A percentile compares a stretch with the other conserved stretches of the same genome.
Evolutionary conservation across 2,797 vertebrate species (phyloP).

Genomic region (Acrossocheilus fasciatus): DNA sequence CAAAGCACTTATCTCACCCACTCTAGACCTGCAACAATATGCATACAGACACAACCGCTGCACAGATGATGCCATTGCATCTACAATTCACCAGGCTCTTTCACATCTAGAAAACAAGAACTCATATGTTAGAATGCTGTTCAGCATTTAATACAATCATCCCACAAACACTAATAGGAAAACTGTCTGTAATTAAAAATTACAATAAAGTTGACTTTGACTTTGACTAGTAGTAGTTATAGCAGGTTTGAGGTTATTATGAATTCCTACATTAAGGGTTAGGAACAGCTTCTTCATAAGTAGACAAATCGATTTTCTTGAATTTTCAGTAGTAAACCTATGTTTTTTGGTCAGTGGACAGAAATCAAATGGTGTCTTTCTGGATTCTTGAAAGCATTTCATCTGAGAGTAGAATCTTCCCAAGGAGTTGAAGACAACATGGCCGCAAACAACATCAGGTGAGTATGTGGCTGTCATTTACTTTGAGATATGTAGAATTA

Average conservation of each 20-base stretch:
- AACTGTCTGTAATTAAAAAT: too few relatives aligned
- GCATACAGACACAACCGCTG: too few relatives aligned
- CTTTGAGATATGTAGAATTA: too few relatives aligned
- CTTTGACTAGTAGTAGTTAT: background rate
- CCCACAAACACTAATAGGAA: too few relatives aligned
- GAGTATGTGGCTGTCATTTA: background rate
- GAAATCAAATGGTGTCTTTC: constrained; percentile 57
- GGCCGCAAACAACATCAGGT: constrained; percentile 63
- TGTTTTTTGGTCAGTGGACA: constrained; percentile 50
- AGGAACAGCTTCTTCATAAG: background rate
- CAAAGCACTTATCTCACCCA: too few relatives aligned
- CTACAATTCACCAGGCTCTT: too few relatives aligned
- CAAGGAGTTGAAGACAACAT: constrained; percentile 41
- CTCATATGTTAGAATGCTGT: too few relatives aligned
- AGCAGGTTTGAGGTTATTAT: background rate
- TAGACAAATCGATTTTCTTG: background rate
- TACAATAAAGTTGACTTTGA: too few relatives aligned
- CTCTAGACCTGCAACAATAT: too few relatives aligned
- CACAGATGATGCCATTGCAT: too few relatives aligned
- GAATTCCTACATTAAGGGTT: background rate
- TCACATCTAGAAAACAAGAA: too few relatives aligned
- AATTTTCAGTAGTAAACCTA: background rate
- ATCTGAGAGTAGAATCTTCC: constrained; percentile 61
- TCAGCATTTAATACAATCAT: too few relatives aligned
- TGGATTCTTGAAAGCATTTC: constrained; percentile 57